A percentile compares a stretch with the other conserved stretches of the same genome.
Conservation (phyloP, 2,888 invertebrate genomes). For the Metacarcinus magister region DNA sequence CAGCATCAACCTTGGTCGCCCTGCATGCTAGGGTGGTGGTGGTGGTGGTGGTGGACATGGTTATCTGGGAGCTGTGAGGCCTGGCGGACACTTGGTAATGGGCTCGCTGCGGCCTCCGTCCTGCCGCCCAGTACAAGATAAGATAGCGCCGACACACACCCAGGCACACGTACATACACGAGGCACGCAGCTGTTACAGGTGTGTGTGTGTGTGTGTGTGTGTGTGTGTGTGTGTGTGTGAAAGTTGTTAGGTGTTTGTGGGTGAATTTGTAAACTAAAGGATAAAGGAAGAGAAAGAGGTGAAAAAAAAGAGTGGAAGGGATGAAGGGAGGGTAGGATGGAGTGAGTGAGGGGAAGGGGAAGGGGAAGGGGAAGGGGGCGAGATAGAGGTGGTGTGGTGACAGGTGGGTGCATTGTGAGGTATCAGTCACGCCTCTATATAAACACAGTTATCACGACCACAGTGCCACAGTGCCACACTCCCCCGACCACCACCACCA, state of each 20-base stretch:
- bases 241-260: no score
- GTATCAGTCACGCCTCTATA: slow-evolving; percentile 69
- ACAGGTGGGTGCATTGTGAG: slow-evolving; percentile 59
- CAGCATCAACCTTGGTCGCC: no score
- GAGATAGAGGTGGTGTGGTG: neutral
- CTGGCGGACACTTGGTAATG: no score
- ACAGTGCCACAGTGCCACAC: neutral
- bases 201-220: slow-evolving; percentile 9
- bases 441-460: slow-evolving; percentile 30
- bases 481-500: neutral
- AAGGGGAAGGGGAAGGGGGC: neutral
- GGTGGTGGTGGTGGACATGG: no score
- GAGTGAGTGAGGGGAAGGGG: neutral
- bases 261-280: neutral
- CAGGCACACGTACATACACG: neutral
- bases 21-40: no score
- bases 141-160: neutral
- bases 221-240: no score
- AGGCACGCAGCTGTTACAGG: neutral
- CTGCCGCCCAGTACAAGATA: neutral
- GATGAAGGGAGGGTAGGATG: neutral
- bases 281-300: neutral
- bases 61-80: no score
- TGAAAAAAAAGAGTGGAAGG: neutral
- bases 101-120: no score